Evolutionary conservation across 2,113 vertebrate genomes (phyloP).

Genomic region (Zosterops japonicus): DNA sequence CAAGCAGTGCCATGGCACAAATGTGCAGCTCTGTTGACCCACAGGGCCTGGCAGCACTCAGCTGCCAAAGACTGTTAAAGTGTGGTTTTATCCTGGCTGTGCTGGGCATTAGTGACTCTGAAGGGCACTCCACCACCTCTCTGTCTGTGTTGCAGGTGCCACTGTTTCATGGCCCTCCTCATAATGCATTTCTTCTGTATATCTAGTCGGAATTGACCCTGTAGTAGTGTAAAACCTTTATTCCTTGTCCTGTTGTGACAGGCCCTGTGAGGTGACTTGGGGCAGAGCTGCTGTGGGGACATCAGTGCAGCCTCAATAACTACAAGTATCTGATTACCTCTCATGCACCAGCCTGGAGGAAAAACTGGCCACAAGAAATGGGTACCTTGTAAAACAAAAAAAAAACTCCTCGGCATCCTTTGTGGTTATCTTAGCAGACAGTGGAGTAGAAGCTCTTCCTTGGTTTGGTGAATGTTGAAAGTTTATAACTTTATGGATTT

Average conservation of each 20-base stretch:
- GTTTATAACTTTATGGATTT: not conserved
- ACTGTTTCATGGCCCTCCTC: not conserved
- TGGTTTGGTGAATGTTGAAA: not conserved
- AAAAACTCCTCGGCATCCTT: not conserved
- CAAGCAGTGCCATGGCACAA: not conserved
- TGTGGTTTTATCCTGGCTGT: not conserved
- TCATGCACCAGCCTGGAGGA: not conserved
- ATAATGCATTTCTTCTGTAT: not conserved
- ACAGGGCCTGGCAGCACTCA: not conserved
- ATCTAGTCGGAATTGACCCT: not conserved
- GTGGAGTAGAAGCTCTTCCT: not conserved
- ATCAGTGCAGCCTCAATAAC: accelerated
- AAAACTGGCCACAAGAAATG: not conserved
- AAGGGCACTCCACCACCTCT: not conserved
- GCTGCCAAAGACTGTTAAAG: not conserved
- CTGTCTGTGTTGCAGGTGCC: not conserved
- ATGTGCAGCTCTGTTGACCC: not conserved
- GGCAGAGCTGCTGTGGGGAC: not conserved
- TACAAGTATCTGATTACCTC: accelerated
- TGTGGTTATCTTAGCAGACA: not conserved
- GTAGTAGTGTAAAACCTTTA: not conserved
- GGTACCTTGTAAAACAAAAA: not conserved
- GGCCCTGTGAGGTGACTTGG: too few species aligned
- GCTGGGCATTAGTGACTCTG: accelerated
- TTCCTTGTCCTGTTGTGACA: accelerated